phyloP scores from a whole-genome alignment of 2,113 vertebrate genomes.

The Notechis scutatus region DNA sequence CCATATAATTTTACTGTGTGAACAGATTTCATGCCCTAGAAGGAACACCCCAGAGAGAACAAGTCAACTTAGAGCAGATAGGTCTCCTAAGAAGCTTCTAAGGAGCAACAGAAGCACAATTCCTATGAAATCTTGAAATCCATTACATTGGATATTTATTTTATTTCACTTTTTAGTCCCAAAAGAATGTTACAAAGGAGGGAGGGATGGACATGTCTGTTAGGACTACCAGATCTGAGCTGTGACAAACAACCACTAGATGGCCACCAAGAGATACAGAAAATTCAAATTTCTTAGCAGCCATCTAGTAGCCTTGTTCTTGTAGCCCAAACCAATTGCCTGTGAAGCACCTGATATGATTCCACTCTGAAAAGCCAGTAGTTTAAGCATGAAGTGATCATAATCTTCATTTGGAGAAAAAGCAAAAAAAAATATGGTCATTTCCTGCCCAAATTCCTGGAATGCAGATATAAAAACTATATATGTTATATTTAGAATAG shows the following conservation, averaged over 20 bases:
- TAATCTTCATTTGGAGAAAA: neutral
- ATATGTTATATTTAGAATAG: neutral
- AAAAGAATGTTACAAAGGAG: neutral
- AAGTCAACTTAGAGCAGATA: neutral
- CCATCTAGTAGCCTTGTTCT: neutral
- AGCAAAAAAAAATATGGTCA: too few species aligned
- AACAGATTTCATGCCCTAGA: neutral
- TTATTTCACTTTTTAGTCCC: neutral
- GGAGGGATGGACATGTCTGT: neutral
- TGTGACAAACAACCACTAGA: neutral
- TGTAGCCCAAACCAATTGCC: neutral
- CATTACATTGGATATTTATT: neutral
- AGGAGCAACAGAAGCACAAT: neutral
- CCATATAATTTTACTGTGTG: neutral
- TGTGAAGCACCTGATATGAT: neutral
- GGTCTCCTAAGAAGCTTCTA: neutral
- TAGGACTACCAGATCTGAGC: neutral
- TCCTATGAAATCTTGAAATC: neutral
- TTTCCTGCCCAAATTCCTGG: neutral
- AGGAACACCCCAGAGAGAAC: neutral
- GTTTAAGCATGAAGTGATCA: neutral
- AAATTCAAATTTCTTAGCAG: neutral
- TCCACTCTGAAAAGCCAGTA: neutral
- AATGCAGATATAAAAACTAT: neutral
- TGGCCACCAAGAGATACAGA: neutral